Percentiles rank a stretch among this genome's conserved stretches.
Evolutionary conservation across 2,797 vertebrate species (phyloP).

Genomic region (Aldrovandia affinis): DNA sequence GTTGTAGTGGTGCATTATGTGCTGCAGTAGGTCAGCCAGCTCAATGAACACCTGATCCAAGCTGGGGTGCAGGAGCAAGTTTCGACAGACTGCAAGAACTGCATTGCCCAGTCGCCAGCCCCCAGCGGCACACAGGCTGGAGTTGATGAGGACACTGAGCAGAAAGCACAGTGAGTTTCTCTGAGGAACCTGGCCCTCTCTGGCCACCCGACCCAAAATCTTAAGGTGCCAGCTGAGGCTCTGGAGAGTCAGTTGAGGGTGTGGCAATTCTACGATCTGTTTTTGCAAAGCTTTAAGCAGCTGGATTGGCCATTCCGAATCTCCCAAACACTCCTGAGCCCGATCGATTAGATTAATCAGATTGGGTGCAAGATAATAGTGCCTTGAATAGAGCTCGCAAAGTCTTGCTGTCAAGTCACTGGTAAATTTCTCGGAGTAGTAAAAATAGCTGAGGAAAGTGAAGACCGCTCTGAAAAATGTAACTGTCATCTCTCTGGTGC

Average conservation of each 20-base stretch:
- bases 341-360: slow-evolving; percentile 77
- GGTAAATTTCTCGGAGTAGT: slow-evolving; percentile 58
- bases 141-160: slow-evolving; percentile 57
- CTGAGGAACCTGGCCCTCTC: slow-evolving; percentile 71
- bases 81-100: slow-evolving; percentile 77
- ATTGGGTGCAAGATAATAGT: slow-evolving; percentile 76
- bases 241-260: slow-evolving; percentile 48
- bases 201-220: slow-evolving; percentile 74
- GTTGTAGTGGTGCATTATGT: slow-evolving; percentile 66
- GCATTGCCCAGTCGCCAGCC: slow-evolving; percentile 80
- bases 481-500: slow-evolving; percentile 67
- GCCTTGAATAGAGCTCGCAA: slow-evolving; percentile 71
- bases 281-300: slow-evolving; percentile 71
- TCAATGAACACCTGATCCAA: slow-evolving; percentile 67
- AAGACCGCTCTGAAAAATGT: slow-evolving; percentile 81
- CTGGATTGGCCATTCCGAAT: slow-evolving; percentile 65
- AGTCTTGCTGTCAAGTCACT: slow-evolving; percentile 65
- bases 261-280: slow-evolving; percentile 61
- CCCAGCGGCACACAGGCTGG: slow-evolving; percentile 50
- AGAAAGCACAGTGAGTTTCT: slow-evolving; percentile 71
- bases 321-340: slow-evolving; percentile 63
- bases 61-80: slow-evolving; percentile 74
- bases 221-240: slow-evolving; percentile 80
- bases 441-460: slow-evolving; percentile 78
- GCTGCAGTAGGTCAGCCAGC: slow-evolving; percentile 79